Base-by-base conservation (phyloP, 2,797 vertebrate genomes). In the Lycodopsis pacificus region DNA sequence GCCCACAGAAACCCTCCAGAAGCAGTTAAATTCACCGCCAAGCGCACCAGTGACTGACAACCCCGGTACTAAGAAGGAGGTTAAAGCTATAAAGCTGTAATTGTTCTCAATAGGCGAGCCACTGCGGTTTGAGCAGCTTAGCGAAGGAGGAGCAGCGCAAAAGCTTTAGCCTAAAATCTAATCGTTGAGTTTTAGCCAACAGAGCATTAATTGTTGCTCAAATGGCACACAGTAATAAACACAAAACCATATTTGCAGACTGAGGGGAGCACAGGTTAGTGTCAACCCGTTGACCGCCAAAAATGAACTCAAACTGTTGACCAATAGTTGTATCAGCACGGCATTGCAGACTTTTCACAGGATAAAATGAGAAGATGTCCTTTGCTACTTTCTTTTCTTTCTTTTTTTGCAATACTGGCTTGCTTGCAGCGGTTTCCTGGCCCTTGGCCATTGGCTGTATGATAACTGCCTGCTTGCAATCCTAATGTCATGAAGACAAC, bases 401-500 rank as follows among this genome's bases (percentile, higher is more conserved):
- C 81, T 72, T 80, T 73, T 80, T 89, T 88, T 88, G 77, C 59
- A 77, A 81, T 17, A 49, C 67, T 85, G 70, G 71, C 81, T 81
- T 46, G 78, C 71, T 49, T 53, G 72, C 86, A 84, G 75, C 73
- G 71, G 38, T 79, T 89, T 86, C 79, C 88, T 88, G 91, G 90
- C 89, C 76, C 65, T 5, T 84, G 51, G 85, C 86, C 82, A 90
- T 77, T 81, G 71, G 42, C 64, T 78, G 82, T 57, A 83, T 74
- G 88, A 92, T 89, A 86, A 86, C 82, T 84, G 83, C 46, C 74
- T 73, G 66, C 77, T 76, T 82, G 76, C 63, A 56, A 76, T 77
- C 70, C 53, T 76, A 86, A 88, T 91, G 87, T 92, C 86, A 86
- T 59, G 83, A 73, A 89, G 85, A 88, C 80, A 85, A 90, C 81